Percentiles rank a stretch among this genome's conserved stretches.
Evolutionary conservation across 2,113 vertebrate genomes (phyloP).

Genomic region (Phalacrocorax pelagicus): DNA sequence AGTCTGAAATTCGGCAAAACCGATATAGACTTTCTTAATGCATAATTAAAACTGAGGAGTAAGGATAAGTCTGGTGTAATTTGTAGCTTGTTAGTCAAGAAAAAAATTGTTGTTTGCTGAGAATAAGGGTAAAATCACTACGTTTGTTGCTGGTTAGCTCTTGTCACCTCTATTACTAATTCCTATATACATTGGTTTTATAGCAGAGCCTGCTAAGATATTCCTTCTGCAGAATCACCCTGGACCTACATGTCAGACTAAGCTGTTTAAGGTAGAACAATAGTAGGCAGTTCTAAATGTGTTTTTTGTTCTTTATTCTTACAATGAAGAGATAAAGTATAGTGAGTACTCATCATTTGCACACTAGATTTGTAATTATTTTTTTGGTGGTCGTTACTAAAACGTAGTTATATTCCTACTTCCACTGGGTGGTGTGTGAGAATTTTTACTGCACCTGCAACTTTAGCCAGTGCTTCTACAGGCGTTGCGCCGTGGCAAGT

Average conservation of each 20-base stretch:
- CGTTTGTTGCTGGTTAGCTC: background rate
- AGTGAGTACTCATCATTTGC: background rate
- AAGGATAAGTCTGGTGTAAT: background rate
- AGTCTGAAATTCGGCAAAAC: background rate
- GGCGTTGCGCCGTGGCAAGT: background rate
- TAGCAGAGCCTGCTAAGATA: background rate
- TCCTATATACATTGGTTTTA: background rate
- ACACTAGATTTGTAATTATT: background rate
- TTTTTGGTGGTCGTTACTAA: background rate
- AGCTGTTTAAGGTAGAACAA: background rate
- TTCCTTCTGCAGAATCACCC: background rate
- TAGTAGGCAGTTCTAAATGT: background rate
- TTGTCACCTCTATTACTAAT: background rate
- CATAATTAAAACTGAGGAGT: background rate
- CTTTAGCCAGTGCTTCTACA: background rate
- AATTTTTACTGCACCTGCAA: background rate
- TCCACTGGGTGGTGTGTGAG: background rate
- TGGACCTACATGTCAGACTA: accelerated
- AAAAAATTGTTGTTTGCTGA: background rate
- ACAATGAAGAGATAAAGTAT: background rate
- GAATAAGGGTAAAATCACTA: background rate
- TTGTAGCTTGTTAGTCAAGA: background rate
- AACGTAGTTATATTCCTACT: background rate
- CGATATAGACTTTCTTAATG: background rate
- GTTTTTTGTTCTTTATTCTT: background rate